These are phyloP conservation scores for Sebastiscus tertius DNA, from an alignment of 2,797 vertebrate species.

Conservation along the genomic window DNA sequence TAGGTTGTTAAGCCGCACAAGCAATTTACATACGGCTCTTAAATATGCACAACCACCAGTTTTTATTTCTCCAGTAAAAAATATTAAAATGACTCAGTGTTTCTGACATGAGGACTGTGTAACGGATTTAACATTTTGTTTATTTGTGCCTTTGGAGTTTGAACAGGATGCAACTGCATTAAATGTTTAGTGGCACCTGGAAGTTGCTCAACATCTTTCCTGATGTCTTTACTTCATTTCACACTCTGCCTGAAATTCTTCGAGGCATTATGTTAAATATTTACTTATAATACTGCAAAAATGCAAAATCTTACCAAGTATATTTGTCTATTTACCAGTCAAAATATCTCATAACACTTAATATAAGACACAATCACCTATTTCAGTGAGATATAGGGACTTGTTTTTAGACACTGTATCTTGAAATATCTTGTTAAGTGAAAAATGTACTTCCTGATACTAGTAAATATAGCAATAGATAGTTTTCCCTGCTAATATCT, in stretches of 20 bases:
- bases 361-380: no score
- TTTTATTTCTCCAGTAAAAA: constrained; percentile 32
- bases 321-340: background rate
- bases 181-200: background rate
- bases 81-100: background rate
- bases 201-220: background rate
- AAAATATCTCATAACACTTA: no score
- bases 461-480: no score
- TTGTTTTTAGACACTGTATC: no score
- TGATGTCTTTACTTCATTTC: background rate
- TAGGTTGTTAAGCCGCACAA: constrained; percentile 63
- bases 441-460: no score
- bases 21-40: constrained; percentile 59
- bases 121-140: background rate
- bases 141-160: background rate
- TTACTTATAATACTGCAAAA: background rate
- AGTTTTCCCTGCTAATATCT: no score
- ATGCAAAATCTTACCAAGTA: background rate
- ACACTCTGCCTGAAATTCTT: background rate
- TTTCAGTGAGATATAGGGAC: no score
- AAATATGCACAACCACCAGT: constrained; percentile 40
- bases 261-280: background rate
- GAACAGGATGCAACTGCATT: background rate
- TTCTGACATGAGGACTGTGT: constrained; percentile 2
- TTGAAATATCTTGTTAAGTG: background rate